These are phyloP conservation scores for Drosophila falleni DNA, from an alignment of 2,888 invertebrate species.

Conservation along the genomic window DNA sequence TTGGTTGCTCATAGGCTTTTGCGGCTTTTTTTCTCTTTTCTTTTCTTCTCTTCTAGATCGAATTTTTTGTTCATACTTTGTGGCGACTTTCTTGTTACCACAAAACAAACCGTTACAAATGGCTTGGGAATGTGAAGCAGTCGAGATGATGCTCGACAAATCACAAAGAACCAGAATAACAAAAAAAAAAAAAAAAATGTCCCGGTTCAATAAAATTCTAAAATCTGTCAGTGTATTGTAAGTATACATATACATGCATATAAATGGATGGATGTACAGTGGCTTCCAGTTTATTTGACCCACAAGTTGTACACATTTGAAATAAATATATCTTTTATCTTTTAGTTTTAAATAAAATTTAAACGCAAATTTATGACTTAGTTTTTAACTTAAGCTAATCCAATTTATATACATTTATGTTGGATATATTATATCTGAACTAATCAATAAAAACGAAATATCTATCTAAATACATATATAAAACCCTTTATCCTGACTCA, in stretches of 20 bases:
- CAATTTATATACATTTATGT: too few relatives aligned
- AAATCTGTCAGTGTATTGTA: conserved; percentile 3
- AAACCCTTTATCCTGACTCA: too few relatives aligned
- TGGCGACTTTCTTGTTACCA: conserved; percentile 40
- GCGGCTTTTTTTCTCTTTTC: conserved; percentile 17
- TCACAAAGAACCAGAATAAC: conserved; percentile 39
- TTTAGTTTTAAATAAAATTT: too few relatives aligned
- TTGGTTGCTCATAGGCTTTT: conserved; percentile 38
- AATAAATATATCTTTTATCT: too few relatives aligned
- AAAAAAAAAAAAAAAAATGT: conserved; percentile 38
- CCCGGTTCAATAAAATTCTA: conserved; percentile 59
- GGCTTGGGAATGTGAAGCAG: conserved; percentile 54
- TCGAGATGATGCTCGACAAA: conserved; percentile 39
- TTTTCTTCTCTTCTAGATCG: background rate
- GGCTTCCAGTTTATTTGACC: too few relatives aligned
- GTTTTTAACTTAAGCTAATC: too few relatives aligned
- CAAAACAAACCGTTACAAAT: conserved; percentile 71
- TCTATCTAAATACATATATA: too few relatives aligned
- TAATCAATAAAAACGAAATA: too few relatives aligned
- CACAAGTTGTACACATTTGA: too few relatives aligned
- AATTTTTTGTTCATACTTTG: conserved; percentile 2
- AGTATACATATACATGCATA: background rate
- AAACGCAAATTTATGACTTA: too few relatives aligned
- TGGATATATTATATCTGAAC: too few relatives aligned
- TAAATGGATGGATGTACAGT: background rate